Conservation (phyloP, 1,140 invertebrate species). For the Colletes gigas region DNA sequence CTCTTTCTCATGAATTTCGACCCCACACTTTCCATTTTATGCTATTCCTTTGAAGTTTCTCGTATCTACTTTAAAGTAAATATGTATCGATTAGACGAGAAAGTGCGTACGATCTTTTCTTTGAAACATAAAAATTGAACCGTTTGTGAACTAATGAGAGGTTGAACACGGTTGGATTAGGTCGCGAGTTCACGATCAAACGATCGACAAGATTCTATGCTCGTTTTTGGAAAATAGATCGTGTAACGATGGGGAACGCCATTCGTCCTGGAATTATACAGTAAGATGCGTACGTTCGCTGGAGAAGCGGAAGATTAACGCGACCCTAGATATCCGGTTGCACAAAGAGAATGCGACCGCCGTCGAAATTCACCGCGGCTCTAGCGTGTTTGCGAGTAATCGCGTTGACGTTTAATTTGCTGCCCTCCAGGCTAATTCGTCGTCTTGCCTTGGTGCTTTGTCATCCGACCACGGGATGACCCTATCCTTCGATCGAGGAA, state of each 20-base stretch:
- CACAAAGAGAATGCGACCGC: constrained; percentile 62
- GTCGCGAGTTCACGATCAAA: no score
- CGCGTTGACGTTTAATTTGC: constrained; percentile 61
- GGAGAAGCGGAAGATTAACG: constrained; percentile 59
- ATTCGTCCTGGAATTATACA: constrained; percentile 58
- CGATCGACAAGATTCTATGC: background rate
- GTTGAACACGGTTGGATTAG: no score
- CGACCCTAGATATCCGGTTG: constrained; percentile 58
- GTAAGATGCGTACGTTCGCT: constrained; percentile 47
- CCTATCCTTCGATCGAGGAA: background rate
- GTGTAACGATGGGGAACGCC: constrained; percentile 18
- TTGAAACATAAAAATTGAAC: no score
- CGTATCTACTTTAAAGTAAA: no score
- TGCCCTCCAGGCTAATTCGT: constrained; percentile 49
- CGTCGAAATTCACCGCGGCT: constrained; percentile 52
- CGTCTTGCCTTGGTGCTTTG: constrained; percentile 22
- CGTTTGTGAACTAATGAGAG: no score
- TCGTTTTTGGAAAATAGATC: background rate
- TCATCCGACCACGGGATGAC: background rate
- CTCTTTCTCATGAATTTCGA: no score
- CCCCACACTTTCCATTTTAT: no score
- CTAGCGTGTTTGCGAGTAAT: constrained; percentile 48
- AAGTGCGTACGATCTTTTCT: no score
- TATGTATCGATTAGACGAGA: no score
- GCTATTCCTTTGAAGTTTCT: no score